phyloP scores from a whole-genome alignment of 2,888 invertebrate genomes.

The Thelaira solivaga region DNA sequence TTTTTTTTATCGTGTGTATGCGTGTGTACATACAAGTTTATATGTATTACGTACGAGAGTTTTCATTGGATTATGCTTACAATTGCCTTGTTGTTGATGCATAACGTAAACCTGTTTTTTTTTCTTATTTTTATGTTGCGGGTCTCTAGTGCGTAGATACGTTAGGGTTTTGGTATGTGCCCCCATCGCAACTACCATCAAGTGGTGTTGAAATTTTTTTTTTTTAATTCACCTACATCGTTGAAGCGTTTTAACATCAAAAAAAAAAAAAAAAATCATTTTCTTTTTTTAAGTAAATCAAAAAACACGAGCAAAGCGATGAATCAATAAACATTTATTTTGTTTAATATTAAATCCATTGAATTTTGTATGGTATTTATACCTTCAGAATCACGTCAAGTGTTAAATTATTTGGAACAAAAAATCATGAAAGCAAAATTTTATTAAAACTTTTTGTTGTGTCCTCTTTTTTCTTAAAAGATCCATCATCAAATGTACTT shows the following conservation, averaged over 20 bases:
- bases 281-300: not conserved
- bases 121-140: not conserved
- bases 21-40: too few relatives aligned
- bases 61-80: constrained; percentile 31
- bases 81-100: constrained; percentile 40
- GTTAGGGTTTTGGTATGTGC: not conserved
- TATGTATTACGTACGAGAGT: not conserved
- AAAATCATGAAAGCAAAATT: constrained; percentile 54
- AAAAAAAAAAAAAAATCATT: not conserved
- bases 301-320: not conserved
- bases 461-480: constrained; percentile 12
- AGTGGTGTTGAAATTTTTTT: constrained; percentile 23
- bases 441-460: constrained; percentile 49
- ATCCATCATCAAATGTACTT: constrained; percentile 1
- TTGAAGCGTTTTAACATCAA: constrained; percentile 46
- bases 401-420: constrained; percentile 60
- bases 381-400: constrained; percentile 58
- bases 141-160: constrained; percentile 18
- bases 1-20: constrained; percentile 18
- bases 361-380: constrained; percentile 49
- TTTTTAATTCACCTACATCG: constrained; percentile 29
- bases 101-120: not conserved
- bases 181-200: constrained; percentile 5
- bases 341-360: constrained; percentile 58
- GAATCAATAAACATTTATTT: too few relatives aligned